These are phyloP conservation scores for Temnothorax rugatulus DNA, from an alignment of 2,888 invertebrate species.

Conservation along the genomic window DNA sequence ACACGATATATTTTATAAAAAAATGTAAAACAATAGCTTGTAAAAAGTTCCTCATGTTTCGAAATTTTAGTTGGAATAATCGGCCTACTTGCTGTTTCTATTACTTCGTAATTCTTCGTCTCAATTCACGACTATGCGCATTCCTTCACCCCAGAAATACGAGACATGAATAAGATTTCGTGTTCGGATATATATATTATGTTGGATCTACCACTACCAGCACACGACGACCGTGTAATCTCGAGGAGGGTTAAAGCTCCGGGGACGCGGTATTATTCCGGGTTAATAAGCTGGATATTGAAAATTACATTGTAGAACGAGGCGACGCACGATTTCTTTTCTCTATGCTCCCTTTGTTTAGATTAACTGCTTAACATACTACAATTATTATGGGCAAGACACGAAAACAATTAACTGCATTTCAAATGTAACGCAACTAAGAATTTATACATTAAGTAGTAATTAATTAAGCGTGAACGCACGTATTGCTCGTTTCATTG, in stretches of 20 bases:
- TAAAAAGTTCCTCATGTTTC: neutral
- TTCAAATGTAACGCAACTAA: neutral
- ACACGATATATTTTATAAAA: neutral
- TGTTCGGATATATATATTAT: constrained; percentile 66
- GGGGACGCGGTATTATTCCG: constrained; percentile 78
- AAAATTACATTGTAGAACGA: constrained; percentile 69
- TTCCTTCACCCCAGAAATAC: constrained; percentile 56
- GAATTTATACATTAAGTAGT: neutral
- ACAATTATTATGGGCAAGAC: neutral
- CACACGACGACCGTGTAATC: constrained; percentile 73
- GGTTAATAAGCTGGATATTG: constrained; percentile 81
- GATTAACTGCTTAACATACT: neutral
- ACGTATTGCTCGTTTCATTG: neutral
- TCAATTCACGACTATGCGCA: constrained; percentile 1
- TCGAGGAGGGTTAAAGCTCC: constrained; percentile 73
- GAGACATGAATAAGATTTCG: constrained; percentile 75
- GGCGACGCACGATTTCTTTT: constrained; percentile 9
- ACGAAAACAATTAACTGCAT: constrained; percentile 1
- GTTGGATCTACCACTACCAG: constrained; percentile 50
- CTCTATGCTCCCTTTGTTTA: neutral
- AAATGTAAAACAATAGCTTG: neutral
- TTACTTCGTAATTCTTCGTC: constrained; percentile 4
- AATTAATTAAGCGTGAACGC: neutral
- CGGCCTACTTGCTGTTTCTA: neutral
- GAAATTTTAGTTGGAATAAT: constrained; percentile 3